These are phyloP conservation scores for Melanotaenia boesemani DNA, from an alignment of 2,797 vertebrate species.

Conservation along the genomic window DNA sequence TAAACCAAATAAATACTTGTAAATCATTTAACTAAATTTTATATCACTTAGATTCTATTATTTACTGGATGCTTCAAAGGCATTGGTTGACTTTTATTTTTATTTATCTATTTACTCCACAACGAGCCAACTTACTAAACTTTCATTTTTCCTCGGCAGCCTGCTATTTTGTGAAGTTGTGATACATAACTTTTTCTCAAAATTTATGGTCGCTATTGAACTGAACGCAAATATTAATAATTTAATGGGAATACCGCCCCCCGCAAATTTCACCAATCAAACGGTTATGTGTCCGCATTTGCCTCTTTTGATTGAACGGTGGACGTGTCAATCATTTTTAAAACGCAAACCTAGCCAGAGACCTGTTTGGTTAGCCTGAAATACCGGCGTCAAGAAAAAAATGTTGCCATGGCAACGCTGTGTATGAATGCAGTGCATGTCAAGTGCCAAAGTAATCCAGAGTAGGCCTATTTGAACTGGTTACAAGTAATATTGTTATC, in stretches of 20 bases:
- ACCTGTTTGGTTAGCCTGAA: neutral
- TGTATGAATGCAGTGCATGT: slow-evolving; percentile 17
- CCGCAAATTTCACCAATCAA: neutral
- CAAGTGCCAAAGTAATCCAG: neutral
- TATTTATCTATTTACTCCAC: too few species aligned
- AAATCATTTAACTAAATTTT: neutral
- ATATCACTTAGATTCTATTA: too few species aligned
- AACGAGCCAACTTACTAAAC: too few species aligned
- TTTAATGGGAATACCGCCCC: too few species aligned
- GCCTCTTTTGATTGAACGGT: neutral
- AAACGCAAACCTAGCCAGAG: neutral
- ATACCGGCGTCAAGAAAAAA: neutral
- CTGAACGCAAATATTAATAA: too few species aligned
- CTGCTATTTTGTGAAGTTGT: too few species aligned
- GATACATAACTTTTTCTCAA: too few species aligned
- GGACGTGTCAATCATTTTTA: neutral
- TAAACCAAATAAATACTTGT: neutral
- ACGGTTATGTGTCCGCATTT: neutral
- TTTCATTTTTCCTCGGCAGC: too few species aligned
- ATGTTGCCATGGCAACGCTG: slow-evolving; percentile 54
- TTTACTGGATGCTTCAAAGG: too few species aligned
- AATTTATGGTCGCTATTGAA: too few species aligned
- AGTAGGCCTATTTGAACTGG: neutral
- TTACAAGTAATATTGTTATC: neutral
- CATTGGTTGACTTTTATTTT: too few species aligned